Conservation (phyloP, 64 coral and sea anemone species). For the Montipora foliosa region DNA sequence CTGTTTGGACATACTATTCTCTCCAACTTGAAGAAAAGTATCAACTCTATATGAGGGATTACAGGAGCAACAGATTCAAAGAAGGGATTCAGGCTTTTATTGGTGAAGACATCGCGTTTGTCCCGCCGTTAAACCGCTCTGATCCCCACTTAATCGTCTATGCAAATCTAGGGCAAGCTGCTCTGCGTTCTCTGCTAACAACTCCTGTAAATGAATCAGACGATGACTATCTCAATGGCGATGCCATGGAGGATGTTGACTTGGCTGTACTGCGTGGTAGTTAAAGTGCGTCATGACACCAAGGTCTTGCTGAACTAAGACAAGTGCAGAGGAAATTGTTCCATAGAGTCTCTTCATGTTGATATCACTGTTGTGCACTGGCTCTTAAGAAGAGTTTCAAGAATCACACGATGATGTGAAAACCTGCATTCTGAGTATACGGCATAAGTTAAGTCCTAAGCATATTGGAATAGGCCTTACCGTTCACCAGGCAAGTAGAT, state of each 20-base stretch:
- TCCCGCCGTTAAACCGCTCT: constrained; percentile 47
- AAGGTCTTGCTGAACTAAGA: constrained; percentile 17
- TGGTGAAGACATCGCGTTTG: constrained; percentile 30
- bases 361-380: constrained; percentile 50
- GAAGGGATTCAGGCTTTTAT: constrained; percentile 49
- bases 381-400: constrained; percentile 24
- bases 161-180: constrained; percentile 36
- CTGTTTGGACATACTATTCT: constrained; percentile 63
- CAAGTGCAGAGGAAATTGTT: constrained; percentile 54
- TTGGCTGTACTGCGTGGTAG: constrained; percentile 71
- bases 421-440: constrained; percentile 69
- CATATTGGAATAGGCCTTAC: constrained; percentile 69
- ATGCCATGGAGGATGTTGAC: constrained; percentile 61
- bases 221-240: constrained; percentile 37
- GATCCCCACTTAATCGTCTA: constrained; percentile 43
- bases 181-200: background rate
- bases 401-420: constrained; percentile 35
- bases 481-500: constrained; percentile 68
- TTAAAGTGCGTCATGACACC: constrained; percentile 76
- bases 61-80: constrained; percentile 61
- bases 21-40: constrained; percentile 19
- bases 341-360: constrained; percentile 69
- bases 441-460: constrained; percentile 42
- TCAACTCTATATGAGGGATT: constrained; percentile 29
- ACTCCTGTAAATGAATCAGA: background rate